Evolutionary conservation across 2,113 vertebrate genomes (phyloP).

Genomic region (Elgaria multicarinata): DNA sequence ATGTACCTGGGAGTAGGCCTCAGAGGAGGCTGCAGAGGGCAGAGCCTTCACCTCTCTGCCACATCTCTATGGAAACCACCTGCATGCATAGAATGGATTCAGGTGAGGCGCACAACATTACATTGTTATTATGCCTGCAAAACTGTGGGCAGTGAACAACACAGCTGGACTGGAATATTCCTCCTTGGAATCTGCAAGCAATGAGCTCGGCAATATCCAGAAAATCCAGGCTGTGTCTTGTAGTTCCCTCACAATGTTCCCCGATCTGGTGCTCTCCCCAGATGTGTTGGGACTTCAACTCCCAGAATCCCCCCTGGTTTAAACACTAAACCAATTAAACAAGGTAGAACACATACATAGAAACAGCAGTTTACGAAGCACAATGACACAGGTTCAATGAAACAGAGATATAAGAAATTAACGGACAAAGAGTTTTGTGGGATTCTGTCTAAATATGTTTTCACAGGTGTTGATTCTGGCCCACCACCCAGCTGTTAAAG

Average conservation of each 20-base stretch:
- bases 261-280: not conserved
- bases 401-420: not conserved
- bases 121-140: too few species aligned
- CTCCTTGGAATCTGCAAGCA: not conserved
- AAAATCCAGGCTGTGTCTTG: not conserved
- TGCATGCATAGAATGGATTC: not conserved
- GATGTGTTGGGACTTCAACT: not conserved
- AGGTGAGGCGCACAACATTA: not conserved
- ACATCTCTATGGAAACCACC: not conserved
- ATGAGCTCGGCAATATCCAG: not conserved
- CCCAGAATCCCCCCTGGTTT: not conserved
- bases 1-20: not conserved
- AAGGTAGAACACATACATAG: too few species aligned
- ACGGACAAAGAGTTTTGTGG: not conserved
- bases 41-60: not conserved
- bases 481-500: not conserved
- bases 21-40: not conserved
- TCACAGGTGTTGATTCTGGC: not conserved
- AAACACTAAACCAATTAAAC: too few species aligned
- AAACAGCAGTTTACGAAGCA: too few species aligned
- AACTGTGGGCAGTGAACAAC: fast-evolving
- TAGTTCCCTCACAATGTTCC: not conserved
- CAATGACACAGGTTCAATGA: too few species aligned
- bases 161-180: not conserved
- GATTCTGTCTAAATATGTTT: not conserved